Evolutionary conservation across 2,113 vertebrate genomes (phyloP), one percentile per base, ranked within the genome.

Genomic region (Anguilla japonica): DNA sequence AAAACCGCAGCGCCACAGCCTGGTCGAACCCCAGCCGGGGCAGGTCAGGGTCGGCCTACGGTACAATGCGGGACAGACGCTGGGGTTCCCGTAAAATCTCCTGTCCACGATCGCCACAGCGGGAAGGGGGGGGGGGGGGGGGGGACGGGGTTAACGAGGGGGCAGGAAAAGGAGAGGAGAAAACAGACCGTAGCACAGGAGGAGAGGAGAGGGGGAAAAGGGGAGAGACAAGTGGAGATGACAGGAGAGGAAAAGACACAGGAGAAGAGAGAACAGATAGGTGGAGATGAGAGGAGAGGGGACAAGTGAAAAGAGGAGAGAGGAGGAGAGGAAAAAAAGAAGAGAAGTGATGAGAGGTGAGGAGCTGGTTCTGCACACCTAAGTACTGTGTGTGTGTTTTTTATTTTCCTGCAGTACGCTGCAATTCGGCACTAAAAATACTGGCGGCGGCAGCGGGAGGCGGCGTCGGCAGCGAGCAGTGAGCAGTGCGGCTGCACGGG

Each of bases 391-490:
- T 53, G 57, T 82, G 34, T 34, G 34, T 34, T 34, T 71, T 83
- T 83, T 84, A 43, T 53, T 46, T 80, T 87, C 87, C 84, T 89
- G 82, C 79, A 8, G 86, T 82, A 84, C 71, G 60, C 60, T 43
- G 56, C 63, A 86, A 87, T 85, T 79, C 41, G 18, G n/a, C 85
- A 22, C 82, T 86, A 86, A 87, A 89, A 87, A 89, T 88, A 89
- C 53, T 80, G 40, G 57, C n/a, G 60, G 81, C 79, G 41, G 41
- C 53, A 82, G 56, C 39, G 34, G 34, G 34, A 60, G 79, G 75
- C 60, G 82, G 75, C 46, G 82, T 53, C 87, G 71, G 46, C 53
- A 60, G 82, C 7, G 50, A 60, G 46, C 53, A 60, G 82, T 14
- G 50, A 60, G 63, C 87, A 88, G 41, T 67, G 75, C 79, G 57